Conservation (phyloP, 2,888 invertebrate species). For the Oasisia sp. region DNA sequence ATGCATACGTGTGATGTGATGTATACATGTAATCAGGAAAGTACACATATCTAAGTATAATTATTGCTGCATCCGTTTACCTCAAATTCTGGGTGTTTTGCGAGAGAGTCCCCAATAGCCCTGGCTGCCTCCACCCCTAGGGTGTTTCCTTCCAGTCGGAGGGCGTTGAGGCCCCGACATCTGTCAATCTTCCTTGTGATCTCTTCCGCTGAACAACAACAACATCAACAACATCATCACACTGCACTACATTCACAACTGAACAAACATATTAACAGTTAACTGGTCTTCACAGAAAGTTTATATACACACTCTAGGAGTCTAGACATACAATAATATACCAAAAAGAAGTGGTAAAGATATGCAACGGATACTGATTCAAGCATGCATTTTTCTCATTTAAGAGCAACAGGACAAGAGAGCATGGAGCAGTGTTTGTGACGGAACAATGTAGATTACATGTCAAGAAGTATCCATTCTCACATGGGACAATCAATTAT, state of each 20-base stretch:
- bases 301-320: too few relatives aligned
- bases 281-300: neutral
- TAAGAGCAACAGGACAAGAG: too few relatives aligned
- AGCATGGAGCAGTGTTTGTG: too few relatives aligned
- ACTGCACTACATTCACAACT: neutral
- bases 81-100: conserved; percentile 78
- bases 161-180: conserved; percentile 76
- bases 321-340: too few relatives aligned
- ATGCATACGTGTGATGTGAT: too few relatives aligned
- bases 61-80: conserved; percentile 35
- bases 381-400: too few relatives aligned
- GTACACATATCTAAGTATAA: neutral
- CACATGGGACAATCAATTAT: too few relatives aligned
- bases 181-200: conserved; percentile 81
- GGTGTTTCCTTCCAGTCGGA: conserved; percentile 92
- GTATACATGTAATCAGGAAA: neutral
- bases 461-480: too few relatives aligned
- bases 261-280: neutral
- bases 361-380: too few relatives aligned
- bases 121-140: conserved; percentile 89
- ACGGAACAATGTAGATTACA: too few relatives aligned
- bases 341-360: too few relatives aligned
- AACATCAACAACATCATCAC: neutral
- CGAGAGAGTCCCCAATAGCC: conserved; percentile 83
- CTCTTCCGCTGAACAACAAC: conserved; percentile 55